Base-by-base conservation (phyloP, 2,113 vertebrate genomes). In the Helogale parvula region DNA sequence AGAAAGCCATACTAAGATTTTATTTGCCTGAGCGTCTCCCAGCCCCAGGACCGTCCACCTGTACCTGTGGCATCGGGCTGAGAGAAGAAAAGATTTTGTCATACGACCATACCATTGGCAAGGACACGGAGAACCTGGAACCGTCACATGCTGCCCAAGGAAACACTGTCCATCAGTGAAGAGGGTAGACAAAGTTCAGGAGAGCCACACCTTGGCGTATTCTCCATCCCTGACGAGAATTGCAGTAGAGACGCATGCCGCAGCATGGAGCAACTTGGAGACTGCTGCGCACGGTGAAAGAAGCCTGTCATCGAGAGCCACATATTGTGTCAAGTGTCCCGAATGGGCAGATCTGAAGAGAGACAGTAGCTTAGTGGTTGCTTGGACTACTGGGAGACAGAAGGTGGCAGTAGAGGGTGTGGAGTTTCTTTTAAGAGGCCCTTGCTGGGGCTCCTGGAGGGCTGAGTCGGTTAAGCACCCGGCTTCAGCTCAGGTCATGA, bases 171-270 rank as follows among this genome's bases (percentile, higher is more conserved):
- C 15, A 0, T 45, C 54, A 60, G 4, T 95, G 54, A 29, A 11
- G 10, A 83, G 38, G 41, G 4, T 23, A 33, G 66, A 52, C 35
- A 87, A 33, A 93, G 45, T 19, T 27, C 47, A 33, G 21, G 25
- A 14, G 35, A 7, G 33, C 35, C 5, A 6, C 27, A 33, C 23
- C 23, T 0, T 29, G 16, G 80, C 50, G 21, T 60, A 33, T 13
- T 47, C 8, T 3, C 35, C 52, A 52, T 1, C 33, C 3, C 16
- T 38, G 16, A 50, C 19, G 57, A 69, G 23, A 45, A 79, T 13
- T 25, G 15, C 27, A 27, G 21, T 33, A 0, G 45, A 35, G 41
- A 29, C 33, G n/a, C 0, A 0, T 33, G 21, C 16, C 3, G 17
- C 50, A 11, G 1, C 7, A 4, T 17, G 71, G 71, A 12, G 2